A percentile compares a stretch with the other conserved stretches of the same genome.
These are phyloP conservation scores for Telmatochromis sp. DNA, from an alignment of 2,113 vertebrate species.

Conservation along the genomic window DNA sequence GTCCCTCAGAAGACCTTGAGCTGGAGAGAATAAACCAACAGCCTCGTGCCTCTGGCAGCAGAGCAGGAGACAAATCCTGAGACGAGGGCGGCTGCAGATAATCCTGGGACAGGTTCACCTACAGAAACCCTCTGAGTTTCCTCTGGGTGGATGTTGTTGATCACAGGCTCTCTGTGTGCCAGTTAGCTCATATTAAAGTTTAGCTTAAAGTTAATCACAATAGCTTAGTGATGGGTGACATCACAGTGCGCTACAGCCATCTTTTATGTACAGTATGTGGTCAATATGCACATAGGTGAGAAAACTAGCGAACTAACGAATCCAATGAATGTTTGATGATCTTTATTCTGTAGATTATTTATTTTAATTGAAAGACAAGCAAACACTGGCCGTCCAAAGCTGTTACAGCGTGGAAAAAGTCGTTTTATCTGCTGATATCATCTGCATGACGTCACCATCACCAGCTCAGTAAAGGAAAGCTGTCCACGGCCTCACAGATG, in stretches of 20 bases:
- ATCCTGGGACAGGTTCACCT: background rate
- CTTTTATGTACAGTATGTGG: background rate
- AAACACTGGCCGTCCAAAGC: background rate
- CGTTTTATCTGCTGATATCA: background rate
- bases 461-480: background rate
- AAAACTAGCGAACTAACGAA: background rate
- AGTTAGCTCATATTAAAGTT: background rate
- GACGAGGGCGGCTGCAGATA: background rate
- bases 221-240: background rate
- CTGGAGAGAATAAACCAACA: background rate
- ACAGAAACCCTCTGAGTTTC: background rate
- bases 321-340: background rate
- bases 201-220: background rate
- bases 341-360: background rate
- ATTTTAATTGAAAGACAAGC: accelerated
- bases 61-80: background rate
- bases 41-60: background rate
- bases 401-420: background rate
- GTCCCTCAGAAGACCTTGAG: background rate
- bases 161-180: background rate
- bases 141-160: background rate
- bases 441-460: background rate
- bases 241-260: background rate
- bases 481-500: background rate
- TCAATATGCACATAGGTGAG: background rate